Conservation (phyloP, 2,113 vertebrate species). For the Ceuthmochares aereus region DNA sequence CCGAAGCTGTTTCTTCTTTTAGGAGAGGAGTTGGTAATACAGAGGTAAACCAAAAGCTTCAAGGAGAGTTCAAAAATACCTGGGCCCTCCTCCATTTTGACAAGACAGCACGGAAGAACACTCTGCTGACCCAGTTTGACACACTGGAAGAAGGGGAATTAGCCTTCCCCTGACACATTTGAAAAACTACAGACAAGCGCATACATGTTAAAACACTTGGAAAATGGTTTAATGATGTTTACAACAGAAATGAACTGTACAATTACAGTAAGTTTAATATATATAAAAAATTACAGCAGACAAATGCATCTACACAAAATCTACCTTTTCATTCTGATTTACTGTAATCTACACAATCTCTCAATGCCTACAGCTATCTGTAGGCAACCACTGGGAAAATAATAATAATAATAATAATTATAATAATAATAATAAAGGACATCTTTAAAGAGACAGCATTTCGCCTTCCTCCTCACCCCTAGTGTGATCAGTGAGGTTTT, state of each 20-base stretch:
- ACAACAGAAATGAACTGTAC: slow-evolving; percentile 99
- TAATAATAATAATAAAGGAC: slow-evolving; percentile 61
- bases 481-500: slow-evolving; percentile 62
- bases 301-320: slow-evolving; percentile 97
- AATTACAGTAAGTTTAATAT: slow-evolving; percentile 99
- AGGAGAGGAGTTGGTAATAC: background rate
- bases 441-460: slow-evolving; percentile 85
- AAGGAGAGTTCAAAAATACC: background rate
- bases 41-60: background rate
- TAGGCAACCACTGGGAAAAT: slow-evolving; percentile 69
- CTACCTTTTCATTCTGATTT: slow-evolving; percentile 96
- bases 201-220: slow-evolving; percentile 94
- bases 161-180: background rate
- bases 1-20: background rate
- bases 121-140: background rate
- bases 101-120: background rate
- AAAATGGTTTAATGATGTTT: slow-evolving; percentile 99
- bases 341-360: slow-evolving; percentile 93
- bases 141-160: background rate
- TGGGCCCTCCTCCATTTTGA: background rate
- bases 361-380: slow-evolving; percentile 79
- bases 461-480: slow-evolving; percentile 62
- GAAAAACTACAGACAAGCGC: slow-evolving; percentile 38
- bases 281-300: slow-evolving; percentile 99
- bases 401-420: slow-evolving; percentile 43